Evolutionary conservation across 2,797 vertebrate species (phyloP).

Genomic region (Chanos chanos): DNA sequence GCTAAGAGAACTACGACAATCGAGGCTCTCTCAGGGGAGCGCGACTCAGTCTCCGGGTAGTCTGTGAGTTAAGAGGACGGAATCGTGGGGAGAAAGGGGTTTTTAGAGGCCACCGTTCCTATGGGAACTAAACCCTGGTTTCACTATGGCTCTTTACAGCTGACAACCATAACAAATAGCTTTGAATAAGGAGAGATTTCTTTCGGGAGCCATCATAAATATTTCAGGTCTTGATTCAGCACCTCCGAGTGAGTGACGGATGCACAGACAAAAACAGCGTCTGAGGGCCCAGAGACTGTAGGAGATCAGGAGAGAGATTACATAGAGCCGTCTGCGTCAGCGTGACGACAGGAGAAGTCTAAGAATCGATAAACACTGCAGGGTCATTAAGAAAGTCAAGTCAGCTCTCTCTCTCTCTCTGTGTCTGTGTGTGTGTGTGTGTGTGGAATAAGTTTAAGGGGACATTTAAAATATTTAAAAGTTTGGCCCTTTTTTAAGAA

Average conservation of each 20-base stretch:
- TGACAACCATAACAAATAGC: constrained; percentile 48
- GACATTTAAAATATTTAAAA: too few relatives aligned
- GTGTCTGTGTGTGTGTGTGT: too few relatives aligned
- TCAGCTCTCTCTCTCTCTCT: too few relatives aligned
- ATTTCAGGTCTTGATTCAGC: constrained; percentile 22
- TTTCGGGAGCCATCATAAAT: constrained; percentile 43
- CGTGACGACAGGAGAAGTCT: constrained; percentile 13
- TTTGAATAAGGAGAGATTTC: constrained; percentile 39
- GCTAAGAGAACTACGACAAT: constrained; percentile 7
- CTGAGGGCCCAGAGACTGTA: constrained; percentile 16
- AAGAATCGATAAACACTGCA: neutral
- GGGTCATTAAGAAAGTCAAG: too few relatives aligned
- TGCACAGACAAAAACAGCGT: too few relatives aligned
- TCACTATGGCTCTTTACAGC: constrained; percentile 27
- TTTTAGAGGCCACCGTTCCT: constrained; percentile 41
- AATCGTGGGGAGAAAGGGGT: constrained; percentile 17
- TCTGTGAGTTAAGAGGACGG: constrained; percentile 22
- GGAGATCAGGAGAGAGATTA: constrained; percentile 30
- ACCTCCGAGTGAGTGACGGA: neutral
- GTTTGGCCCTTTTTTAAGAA: too few relatives aligned
- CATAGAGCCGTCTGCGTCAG: constrained; percentile 19
- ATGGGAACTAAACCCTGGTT: constrained; percentile 40
- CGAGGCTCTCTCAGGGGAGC: constrained; percentile 29
- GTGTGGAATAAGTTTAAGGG: too few relatives aligned
- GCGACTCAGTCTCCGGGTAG: constrained; percentile 33